phyloP scores from a whole-genome alignment of 2,888 invertebrate genomes.

The Meliscaeva auricollis region DNA sequence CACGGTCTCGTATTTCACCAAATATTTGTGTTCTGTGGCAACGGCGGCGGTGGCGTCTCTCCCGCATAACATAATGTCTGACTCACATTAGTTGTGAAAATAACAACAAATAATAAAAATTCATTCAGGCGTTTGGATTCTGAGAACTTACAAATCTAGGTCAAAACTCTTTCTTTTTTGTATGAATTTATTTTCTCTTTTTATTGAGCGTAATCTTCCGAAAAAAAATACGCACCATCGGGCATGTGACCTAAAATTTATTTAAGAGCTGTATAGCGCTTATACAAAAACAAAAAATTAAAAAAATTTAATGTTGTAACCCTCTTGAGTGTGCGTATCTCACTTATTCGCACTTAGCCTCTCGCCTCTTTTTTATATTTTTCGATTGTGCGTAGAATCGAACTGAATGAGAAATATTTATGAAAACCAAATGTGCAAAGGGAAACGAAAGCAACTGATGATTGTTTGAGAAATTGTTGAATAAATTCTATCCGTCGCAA shows the following conservation, averaged over 20 bases:
- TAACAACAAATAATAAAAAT: not conserved
- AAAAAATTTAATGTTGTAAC: too few relatives aligned
- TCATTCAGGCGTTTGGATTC: constrained; percentile 37
- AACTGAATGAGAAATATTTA: not conserved
- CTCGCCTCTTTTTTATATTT: not conserved
- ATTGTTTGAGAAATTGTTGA: too few relatives aligned
- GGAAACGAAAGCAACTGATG: too few relatives aligned
- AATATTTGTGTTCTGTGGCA: not conserved
- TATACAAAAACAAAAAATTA: constrained; percentile 7
- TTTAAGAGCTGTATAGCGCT: too few relatives aligned
- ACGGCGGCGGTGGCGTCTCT: not conserved
- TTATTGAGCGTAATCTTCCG: not conserved
- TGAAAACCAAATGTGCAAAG: too few relatives aligned
- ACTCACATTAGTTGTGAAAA: constrained; percentile 15
- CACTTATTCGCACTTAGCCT: too few relatives aligned
- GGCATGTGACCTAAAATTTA: constrained; percentile 68
- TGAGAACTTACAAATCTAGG: constrained; percentile 61
- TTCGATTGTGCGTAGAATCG: not conserved
- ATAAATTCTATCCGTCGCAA: too few relatives aligned
- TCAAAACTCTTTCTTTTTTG: constrained; percentile 43
- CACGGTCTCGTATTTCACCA: constrained; percentile 27
- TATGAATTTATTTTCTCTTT: constrained; percentile 33
- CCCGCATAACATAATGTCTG: constrained; percentile 7
- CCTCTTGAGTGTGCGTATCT: too few relatives aligned
- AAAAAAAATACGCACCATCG: constrained; percentile 45